These are phyloP conservation scores for Heliconius erato DNA, from an alignment of 2,888 invertebrate species.

Conservation along the genomic window DNA sequence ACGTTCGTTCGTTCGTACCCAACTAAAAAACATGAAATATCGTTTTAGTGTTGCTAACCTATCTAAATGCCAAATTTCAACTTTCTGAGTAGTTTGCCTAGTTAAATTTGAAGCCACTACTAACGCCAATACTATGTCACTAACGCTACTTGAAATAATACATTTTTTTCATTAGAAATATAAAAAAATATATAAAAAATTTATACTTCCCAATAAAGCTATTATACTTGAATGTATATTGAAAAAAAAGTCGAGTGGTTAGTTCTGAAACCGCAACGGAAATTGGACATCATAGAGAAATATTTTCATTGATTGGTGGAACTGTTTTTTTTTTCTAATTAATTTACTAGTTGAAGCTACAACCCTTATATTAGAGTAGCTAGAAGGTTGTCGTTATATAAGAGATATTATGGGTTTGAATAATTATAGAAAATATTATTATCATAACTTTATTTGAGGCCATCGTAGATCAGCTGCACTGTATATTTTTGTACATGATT, in stretches of 20 bases:
- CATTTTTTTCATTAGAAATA: slow-evolving; percentile 6
- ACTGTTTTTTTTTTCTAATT: slow-evolving; percentile 13
- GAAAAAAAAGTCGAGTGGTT: slow-evolving; percentile 24
- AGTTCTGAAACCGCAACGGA: slow-evolving; percentile 24
- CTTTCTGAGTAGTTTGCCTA: background rate
- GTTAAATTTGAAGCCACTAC: background rate
- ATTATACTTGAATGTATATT: slow-evolving; percentile 22
- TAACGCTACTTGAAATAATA: background rate
- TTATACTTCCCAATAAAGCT: slow-evolving; percentile 10
- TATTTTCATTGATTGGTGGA: slow-evolving; percentile 5
- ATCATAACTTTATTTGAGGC: too few species aligned
- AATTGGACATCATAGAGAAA: slow-evolving; percentile 24
- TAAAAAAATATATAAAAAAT: background rate
- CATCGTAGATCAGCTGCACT: background rate
- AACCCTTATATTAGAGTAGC: background rate
- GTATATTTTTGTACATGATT: background rate
- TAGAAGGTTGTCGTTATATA: background rate
- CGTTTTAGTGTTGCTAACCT: too few species aligned
- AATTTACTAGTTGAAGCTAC: background rate
- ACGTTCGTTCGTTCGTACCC: too few species aligned
- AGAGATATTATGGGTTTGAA: background rate
- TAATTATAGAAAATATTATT: background rate
- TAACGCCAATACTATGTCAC: background rate
- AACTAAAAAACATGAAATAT: too few species aligned
- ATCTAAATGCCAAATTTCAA: too few species aligned